Evolutionary conservation across 64 coral and sea anemone genomes (phyloP), one percentile per base, ranked within the genome.

Genomic region (Porites australiensis): DNA sequence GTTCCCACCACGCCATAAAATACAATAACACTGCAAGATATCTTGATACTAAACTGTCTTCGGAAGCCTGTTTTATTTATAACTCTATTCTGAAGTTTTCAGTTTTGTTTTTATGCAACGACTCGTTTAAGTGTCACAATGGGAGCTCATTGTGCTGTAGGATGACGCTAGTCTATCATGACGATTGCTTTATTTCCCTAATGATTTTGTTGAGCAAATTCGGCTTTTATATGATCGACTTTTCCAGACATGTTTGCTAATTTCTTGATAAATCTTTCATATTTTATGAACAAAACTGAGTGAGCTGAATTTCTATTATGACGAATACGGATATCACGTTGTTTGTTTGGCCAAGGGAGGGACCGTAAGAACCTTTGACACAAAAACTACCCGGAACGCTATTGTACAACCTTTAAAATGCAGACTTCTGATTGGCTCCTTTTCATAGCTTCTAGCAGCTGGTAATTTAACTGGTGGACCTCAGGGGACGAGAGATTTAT

Each of bases 401-500:
- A 50, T 83, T 83, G 81, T 50, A 50, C 62, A 64, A 64, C 21
- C 3, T 8, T 14, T 16, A 65, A n/a, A 64, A 83, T 8, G 62
- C 61, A 21, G 12, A 63, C 16, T 49, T 68, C 81, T 18, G 44
- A 83, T 83, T 83, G 81, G 81, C 81, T 83, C 61, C 1, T 50
- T 14, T 66, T 83, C 61, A 19, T 67, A 83, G 68, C 13, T 83
- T 83, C 51, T 68, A 83, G 63, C 81, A 83, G 81, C 81, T 83
- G 81, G 61, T 83, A 68, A 83, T 83, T 83, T 43, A 64, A 47
- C 62, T 51, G 81, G 61, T 83, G 68, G 81, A 83, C 81, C 81
- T 83, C 81, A 83, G 68, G 81, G 81, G 81, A 83, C 81, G 81
- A 67, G 51, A 83, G 64, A 45, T 83, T 83, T 49, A 66, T 83